These are phyloP conservation scores for Melanophora roralis DNA, from an alignment of 2,888 invertebrate genomes.

Conservation along the genomic window DNA sequence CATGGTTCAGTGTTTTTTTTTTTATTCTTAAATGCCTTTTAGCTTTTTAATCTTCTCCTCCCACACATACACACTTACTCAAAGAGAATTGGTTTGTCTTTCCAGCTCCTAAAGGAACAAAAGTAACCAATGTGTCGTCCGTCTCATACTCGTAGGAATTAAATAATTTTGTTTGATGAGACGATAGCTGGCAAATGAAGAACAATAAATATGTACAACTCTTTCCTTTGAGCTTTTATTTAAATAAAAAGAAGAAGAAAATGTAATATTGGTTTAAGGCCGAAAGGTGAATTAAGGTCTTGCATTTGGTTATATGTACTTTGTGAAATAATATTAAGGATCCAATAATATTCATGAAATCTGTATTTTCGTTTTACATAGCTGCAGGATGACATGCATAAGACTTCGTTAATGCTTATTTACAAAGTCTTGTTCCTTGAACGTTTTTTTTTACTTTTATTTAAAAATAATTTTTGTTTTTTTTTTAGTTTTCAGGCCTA, in stretches of 20 bases:
- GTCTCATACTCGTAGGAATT: constrained; percentile 60
- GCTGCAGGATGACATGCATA: constrained; percentile 19
- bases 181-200: constrained; percentile 71
- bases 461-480: not conserved
- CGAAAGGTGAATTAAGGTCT: constrained; percentile 32
- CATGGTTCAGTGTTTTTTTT: constrained; percentile 43
- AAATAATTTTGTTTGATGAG: constrained; percentile 75
- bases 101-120: constrained; percentile 28
- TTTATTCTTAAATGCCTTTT: constrained; percentile 49
- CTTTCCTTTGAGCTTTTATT: not conserved
- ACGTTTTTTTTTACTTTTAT: not conserved
- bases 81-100: constrained; percentile 61
- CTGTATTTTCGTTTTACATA: not conserved
- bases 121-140: constrained; percentile 50
- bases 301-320: not conserved
- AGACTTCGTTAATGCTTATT: not conserved
- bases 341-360: not conserved
- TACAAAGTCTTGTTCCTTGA: not conserved
- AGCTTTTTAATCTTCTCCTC: constrained; percentile 51
- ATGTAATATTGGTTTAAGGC: constrained; percentile 26
- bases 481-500: not conserved
- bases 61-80: constrained; percentile 18
- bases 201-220: constrained; percentile 29
- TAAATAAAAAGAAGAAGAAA: not conserved
- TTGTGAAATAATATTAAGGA: not conserved